Evolutionary conservation across 2,797 vertebrate species (phyloP).

Genomic region (Lutra lutra): DNA sequence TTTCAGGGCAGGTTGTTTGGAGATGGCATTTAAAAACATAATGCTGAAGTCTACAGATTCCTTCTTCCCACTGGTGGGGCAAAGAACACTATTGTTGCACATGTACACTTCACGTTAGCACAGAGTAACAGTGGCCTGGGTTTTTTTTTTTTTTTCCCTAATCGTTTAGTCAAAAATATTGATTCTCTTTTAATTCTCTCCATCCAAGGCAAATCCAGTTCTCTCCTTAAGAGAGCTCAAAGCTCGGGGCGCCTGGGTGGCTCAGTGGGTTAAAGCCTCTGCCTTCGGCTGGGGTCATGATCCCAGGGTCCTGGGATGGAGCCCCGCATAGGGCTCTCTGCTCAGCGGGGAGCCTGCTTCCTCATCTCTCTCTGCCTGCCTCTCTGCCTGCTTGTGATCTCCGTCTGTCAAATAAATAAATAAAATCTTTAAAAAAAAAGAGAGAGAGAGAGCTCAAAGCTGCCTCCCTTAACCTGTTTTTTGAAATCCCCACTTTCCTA

Average conservation of each 20-base stretch:
- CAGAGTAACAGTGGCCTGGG: background rate
- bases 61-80: background rate
- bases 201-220: background rate
- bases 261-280: no score
- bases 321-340: no score
- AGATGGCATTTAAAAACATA: background rate
- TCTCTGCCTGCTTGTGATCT: no score
- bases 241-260: background rate
- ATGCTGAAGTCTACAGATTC: background rate
- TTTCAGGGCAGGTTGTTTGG: conserved; percentile 9
- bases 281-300: no score
- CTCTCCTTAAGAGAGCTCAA: background rate
- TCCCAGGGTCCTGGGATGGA: no score
- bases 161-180: background rate
- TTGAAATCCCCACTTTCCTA: background rate
- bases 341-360: no score
- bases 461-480: background rate
- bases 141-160: background rate
- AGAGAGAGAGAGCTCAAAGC: background rate
- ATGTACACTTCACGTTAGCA: background rate
- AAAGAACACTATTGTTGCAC: background rate
- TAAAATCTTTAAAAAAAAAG: no score
- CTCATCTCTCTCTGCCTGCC: no score
- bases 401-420: no score
- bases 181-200: background rate